Conservation (phyloP, 1,140 invertebrate species). For the Drosophila nebulosa region DNA sequence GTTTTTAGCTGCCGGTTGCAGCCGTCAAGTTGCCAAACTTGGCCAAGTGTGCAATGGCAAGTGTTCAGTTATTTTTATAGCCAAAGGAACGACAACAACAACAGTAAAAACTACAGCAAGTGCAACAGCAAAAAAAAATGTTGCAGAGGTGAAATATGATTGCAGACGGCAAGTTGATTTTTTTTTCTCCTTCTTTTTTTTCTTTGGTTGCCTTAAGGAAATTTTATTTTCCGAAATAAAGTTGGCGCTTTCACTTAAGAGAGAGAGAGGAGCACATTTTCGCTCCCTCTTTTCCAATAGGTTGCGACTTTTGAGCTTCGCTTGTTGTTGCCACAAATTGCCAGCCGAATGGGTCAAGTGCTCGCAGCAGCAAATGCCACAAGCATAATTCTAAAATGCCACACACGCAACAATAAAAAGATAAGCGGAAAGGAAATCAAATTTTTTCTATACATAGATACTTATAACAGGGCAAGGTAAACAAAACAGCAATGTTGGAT, state of each 20-base stretch:
- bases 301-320: background rate
- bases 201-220: background rate
- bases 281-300: background rate
- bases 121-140: slow-evolving; percentile 50
- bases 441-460: background rate
- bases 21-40: slow-evolving; percentile 75
- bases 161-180: slow-evolving; percentile 40
- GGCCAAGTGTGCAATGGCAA: slow-evolving; percentile 76
- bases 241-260: background rate
- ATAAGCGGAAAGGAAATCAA: background rate
- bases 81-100: slow-evolving; percentile 29
- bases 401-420: background rate
- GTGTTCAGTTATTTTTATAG: slow-evolving; percentile 73
- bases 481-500: background rate
- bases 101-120: slow-evolving; percentile 49
- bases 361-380: background rate
- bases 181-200: background rate
- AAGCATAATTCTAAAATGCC: background rate
- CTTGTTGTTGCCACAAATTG: background rate
- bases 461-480: background rate
- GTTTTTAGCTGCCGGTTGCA: slow-evolving; percentile 44
- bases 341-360: background rate
- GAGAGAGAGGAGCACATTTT: background rate
- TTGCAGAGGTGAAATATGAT: slow-evolving; percentile 69
- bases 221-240: slow-evolving; percentile 1